Conservation (phyloP, 2,113 vertebrate species). For the Crotalus helleri region DNA sequence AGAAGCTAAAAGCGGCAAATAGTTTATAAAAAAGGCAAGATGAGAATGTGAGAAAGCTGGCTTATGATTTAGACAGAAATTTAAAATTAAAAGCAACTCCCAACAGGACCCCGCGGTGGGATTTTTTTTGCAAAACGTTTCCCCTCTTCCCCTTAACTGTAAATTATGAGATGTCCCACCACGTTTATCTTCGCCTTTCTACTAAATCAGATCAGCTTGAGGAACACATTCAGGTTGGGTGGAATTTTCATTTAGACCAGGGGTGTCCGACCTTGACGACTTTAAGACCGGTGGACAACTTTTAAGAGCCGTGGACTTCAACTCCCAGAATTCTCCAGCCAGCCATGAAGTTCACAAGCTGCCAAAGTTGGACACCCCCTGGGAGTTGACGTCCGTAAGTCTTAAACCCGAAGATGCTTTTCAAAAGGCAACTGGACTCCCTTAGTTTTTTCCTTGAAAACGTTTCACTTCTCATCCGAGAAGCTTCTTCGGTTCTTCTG, state of each 20-base stretch:
- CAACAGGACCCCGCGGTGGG: background rate
- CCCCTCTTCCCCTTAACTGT: background rate
- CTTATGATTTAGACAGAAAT: background rate
- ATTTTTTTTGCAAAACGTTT: background rate
- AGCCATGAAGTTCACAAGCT: background rate
- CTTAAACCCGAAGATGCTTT: no score
- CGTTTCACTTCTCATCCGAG: no score
- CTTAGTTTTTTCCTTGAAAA: no score
- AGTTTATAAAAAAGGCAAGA: background rate
- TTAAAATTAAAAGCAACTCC: background rate
- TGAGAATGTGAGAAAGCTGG: background rate
- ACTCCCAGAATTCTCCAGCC: no score
- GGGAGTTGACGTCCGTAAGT: background rate
- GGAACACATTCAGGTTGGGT: background rate
- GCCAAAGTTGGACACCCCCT: background rate
- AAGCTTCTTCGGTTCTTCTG: no score
- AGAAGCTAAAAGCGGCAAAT: background rate
- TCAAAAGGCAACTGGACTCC: no score
- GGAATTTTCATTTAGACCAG: background rate
- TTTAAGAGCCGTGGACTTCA: no score
- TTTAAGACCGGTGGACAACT: no score
- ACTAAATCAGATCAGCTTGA: background rate
- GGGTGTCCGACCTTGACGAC: no score
- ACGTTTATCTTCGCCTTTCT: background rate
- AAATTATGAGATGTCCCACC: background rate